Base-by-base conservation (phyloP, 2,888 invertebrate genomes). In the Sphecodes monilicornis region DNA sequence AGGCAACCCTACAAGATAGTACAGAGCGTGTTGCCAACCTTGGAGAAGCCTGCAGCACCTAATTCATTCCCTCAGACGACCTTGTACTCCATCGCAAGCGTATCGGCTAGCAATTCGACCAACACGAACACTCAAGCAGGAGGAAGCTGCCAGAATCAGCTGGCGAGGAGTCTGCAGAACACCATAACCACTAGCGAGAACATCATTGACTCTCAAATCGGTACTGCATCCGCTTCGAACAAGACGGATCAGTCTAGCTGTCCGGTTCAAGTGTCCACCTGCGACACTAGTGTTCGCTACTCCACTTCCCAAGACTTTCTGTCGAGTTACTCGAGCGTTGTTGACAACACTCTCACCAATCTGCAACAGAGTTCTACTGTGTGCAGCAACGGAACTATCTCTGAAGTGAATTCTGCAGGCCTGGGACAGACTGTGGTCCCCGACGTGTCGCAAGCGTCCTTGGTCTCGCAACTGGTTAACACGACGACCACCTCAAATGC, bases 1-100 rank as follows among this genome's bases (percentile, higher is more conserved):
- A 93, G 93, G 50, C 94, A 94, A 69, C 90, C 93, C 0, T 92
- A 92, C 71, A 94, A 94, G 82, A 92, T 94, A 26, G 91, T 94
- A 6, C 93, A 91, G 46, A 86, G 85, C 39, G 80, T 82, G 0
- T 57, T 87, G 26, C 50, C 90, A 11, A 46, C 74, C 32, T 68
- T 90, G 18, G 90, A 87, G 4, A 90, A 90, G 70, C 68, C 90
- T 18, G 66, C 60, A 11, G 57, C 88, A 8, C 64, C 86, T 1
- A 87, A 46, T 26, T 68, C 86, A 4, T 90, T 85, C 41, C 50
- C 90, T 10, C 86, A 87, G 8, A 41, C 81, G 11, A 71, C 66
- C 1, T 29, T 85, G 10, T 90, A 87, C 22, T 80, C 90, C 0
- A 69, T 82, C 16, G 80, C 85, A 4, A 76, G 54, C 29, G 80